Evolutionary conservation across 2,888 invertebrate genomes (phyloP).

Genomic region (Oscheius myriophilus): DNA sequence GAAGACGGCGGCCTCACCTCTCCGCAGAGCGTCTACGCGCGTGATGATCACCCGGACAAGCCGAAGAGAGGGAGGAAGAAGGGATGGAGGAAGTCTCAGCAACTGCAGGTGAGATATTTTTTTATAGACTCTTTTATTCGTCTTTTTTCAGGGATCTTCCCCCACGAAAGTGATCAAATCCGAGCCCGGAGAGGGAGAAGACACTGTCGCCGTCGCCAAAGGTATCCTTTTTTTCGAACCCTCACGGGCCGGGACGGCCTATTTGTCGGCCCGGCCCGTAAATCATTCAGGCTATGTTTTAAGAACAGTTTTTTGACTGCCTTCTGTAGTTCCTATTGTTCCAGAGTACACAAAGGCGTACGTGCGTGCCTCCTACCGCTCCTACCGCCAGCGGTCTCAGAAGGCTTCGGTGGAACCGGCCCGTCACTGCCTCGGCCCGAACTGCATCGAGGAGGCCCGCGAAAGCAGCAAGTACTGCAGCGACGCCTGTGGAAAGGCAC

Average conservation of each 20-base stretch:
- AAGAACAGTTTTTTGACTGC: too few species aligned
- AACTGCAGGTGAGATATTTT: neutral
- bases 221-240: too few species aligned
- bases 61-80: slow-evolving; percentile 49
- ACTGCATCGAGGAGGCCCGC: slow-evolving; percentile 83
- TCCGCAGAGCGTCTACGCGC: neutral
- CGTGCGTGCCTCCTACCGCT: too few species aligned
- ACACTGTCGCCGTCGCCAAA: neutral
- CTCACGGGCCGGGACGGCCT: too few species aligned
- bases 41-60: slow-evolving; percentile 24
- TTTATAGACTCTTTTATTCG: too few species aligned
- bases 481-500: slow-evolving; percentile 39
- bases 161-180: neutral
- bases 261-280: too few species aligned
- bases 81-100: slow-evolving; percentile 27
- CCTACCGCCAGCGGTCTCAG: too few species aligned
- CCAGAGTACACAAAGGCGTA: too few species aligned
- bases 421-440: slow-evolving; percentile 80
- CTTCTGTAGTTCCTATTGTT: too few species aligned
- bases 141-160: neutral
- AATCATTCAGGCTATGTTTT: too few species aligned
- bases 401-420: too few species aligned
- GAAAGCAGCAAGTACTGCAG: slow-evolving; percentile 46
- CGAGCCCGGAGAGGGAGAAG: neutral
- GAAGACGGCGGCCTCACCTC: neutral